phyloP scores from a whole-genome alignment of 2,113 vertebrate species.

The Cyphomyrus plagiostoma region DNA sequence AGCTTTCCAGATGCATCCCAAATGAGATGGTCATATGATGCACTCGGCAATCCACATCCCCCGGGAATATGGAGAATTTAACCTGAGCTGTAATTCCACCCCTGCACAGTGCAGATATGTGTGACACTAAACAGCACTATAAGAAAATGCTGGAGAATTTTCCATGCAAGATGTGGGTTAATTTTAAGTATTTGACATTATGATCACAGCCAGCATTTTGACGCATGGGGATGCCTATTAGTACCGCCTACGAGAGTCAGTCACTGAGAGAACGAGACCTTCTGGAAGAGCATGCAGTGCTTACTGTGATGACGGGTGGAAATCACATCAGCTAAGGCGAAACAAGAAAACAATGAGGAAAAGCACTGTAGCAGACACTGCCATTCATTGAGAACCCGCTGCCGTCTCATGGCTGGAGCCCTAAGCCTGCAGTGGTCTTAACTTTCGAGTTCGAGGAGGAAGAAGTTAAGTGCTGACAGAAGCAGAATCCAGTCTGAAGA shows the following conservation, averaged over 20 bases:
- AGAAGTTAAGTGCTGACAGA: background rate
- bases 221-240: background rate
- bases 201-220: background rate
- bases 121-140: background rate
- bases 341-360: background rate
- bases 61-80: background rate
- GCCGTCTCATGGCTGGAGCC: background rate
- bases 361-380: background rate
- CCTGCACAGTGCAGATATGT: background rate
- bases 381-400: background rate
- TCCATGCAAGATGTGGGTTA: background rate
- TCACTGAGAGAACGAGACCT: background rate
- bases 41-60: background rate
- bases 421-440: background rate
- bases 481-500: background rate
- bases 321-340: background rate
- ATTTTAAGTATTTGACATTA: background rate
- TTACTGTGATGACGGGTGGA: background rate
- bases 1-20: background rate
- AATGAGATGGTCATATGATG: background rate
- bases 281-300: background rate
- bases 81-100: background rate
- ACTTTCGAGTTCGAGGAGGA: background rate
- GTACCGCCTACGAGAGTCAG: background rate
- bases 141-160: background rate